Conservation (phyloP, 2,888 invertebrate species). For the Andrena minutula region DNA sequence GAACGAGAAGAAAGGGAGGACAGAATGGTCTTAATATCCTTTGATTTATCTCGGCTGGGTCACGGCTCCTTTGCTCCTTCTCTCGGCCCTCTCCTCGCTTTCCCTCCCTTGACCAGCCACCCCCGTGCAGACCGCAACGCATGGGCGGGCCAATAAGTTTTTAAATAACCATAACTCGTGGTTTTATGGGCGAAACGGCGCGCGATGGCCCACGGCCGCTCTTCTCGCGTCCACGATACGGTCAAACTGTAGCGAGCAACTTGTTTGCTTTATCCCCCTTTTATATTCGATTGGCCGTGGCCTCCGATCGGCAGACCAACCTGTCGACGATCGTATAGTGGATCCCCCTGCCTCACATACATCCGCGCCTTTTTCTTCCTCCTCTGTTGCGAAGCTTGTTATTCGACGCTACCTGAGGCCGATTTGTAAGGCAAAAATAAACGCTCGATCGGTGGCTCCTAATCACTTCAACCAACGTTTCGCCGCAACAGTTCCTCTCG, state of each 20-base stretch:
- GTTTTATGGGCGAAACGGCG: slow-evolving; percentile 81
- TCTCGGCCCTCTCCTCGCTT: slow-evolving; percentile 55
- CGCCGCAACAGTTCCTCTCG: background rate
- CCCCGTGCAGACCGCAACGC: slow-evolving; percentile 75
- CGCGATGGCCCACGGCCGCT: slow-evolving; percentile 69
- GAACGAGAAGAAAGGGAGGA: slow-evolving; percentile 56
- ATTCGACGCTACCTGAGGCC: background rate
- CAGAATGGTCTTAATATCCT: slow-evolving; percentile 82
- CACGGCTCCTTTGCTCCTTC: slow-evolving; percentile 79
- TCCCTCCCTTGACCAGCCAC: slow-evolving; percentile 42
- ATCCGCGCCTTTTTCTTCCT: background rate
- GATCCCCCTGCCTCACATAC: background rate
- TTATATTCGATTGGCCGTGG: slow-evolving; percentile 61
- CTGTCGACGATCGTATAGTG: slow-evolving; percentile 24
- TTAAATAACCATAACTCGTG: slow-evolving; percentile 84
- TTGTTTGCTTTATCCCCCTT: slow-evolving; percentile 74
- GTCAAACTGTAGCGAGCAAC: slow-evolving; percentile 79
- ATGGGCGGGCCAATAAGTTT: slow-evolving; percentile 84
- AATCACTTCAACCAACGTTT: background rate
- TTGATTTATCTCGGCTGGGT: slow-evolving; percentile 84
- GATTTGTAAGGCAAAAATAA: background rate
- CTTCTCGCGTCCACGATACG: slow-evolving; percentile 55
- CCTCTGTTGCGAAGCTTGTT: background rate
- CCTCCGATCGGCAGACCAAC: slow-evolving; percentile 42
- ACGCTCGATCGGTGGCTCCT: background rate